Evolutionary conservation across 2,888 invertebrate species (phyloP), one percentile per base, ranked within the genome.

Genomic region (Aproaerema taeniolella): DNA sequence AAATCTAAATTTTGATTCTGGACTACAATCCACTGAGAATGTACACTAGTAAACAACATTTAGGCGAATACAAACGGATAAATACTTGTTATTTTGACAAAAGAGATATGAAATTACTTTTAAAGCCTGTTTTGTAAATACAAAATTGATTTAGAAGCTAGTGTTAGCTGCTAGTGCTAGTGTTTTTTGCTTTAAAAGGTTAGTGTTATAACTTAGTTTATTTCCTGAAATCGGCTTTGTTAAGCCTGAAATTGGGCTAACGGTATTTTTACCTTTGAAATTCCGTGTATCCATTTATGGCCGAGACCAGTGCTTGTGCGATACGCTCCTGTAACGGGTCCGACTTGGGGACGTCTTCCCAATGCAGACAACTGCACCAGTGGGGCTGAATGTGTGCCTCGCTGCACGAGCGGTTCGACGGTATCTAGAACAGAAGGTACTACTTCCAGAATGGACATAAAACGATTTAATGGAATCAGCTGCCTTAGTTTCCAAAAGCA

Each of bases 291-390:
- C 74, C 58, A 61, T 94, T 94, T 37, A 93, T 88, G 39, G 89
- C 89, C 1, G 81, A 60, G 0, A 93, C 70, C 16, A 94, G 82
- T 8, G 90, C 89, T 1, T 85, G 60, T 0, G 90, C 92, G 0
- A 93, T 88, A 15, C 81, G 75, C 1, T 65, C 44, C 7, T 89
- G 89, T 7, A 88, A 62, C 0, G 74, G 61, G 29, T 89, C 86
- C 0, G 74, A 63, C 0, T 78, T 43, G 1, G 89, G 70, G 0
- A 95, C 77, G 36, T 89, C 83, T 46, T 89, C 74, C 97, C 97
- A 98, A n/a, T 90, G 89, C 1, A 97, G 85, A 64, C 98, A 98
- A 0, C 96, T 92, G 67, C 98, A 98, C 98, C 98, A 98, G 68
- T 98, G 98, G 0, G 97, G 92, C 65, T 96, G 96, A 42, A 98